Base-by-base conservation (phyloP, 1,140 invertebrate species). In the Drosophila ambigua region DNA sequence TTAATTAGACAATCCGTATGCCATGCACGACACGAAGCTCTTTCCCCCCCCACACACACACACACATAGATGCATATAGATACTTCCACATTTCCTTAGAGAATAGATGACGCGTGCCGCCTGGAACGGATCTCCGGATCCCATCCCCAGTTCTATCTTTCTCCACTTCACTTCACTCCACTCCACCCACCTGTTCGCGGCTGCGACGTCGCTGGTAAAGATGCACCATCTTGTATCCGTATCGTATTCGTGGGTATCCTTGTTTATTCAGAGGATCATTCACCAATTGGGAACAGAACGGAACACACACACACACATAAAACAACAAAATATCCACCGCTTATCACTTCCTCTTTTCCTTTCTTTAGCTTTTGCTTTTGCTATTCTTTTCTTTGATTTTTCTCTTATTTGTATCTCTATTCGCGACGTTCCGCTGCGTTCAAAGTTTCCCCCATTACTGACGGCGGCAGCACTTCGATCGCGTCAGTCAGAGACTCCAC, bases 171-270 rank as follows among this genome's bases (percentile, higher is more conserved):
- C 20, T 1, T 2, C 28, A 7, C 28, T 7, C 28, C 28, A 28
- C 28, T 49, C 49, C 72, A 82, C 82, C 78, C 83, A 87, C 82
- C 82, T 87, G 82, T 65, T 87, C 82, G 20, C 83, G 66, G 46
- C 48, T 79, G 69, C 75, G 83, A 50, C 82, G 83, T 43, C 82
- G 78, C 53, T 87, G 83, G 63, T 79, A 87, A 15, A 87, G 61
- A 59, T 88, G 79, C 72, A 87, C 82, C 82, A 87, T 87, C 61
- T 35, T 11, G 9, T 11, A 39, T 11, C 11, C 11, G 4, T 39
- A 31, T 31, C 28, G 16, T 35, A 35, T 39, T 20, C 9, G 7
- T 15, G 6, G 6, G 20, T 20, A 20, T 20, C 20, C 20, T 20
- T 20, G 26, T 7, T 31, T 53, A 35, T 43, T 54, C 15, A 16